Evolutionary conservation across 2,113 vertebrate species (phyloP), one percentile per base, ranked within the genome.

Genomic region (Macrotis lagotis): DNA sequence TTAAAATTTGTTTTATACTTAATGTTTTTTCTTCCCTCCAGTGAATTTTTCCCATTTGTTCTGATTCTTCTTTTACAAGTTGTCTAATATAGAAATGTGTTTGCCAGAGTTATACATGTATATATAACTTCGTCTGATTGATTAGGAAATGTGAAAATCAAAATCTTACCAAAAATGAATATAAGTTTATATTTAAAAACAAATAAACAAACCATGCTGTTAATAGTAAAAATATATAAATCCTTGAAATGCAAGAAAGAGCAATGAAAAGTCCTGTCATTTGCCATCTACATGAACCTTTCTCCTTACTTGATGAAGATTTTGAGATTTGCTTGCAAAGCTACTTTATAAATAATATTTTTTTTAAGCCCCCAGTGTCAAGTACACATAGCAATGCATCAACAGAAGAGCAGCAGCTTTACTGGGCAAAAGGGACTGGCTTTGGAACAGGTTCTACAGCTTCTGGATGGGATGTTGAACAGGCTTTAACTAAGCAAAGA

Each of bases 371-470:
- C 0, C 99, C 99, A 98, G 99, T 99, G 31, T 99, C 99, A 95
- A 99, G 98, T 96, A 99, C 99, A 50, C 99, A 99, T 89, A 99
- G 98, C 48, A 99, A 97, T 25, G 98, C 99, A 16, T 99, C 99
- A 95, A 98, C 99, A 93, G 99, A 99, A 98, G 99, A 99, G 92
- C 99, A 99, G 97, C 99, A 99, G 97, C 97, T 99, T 22, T 99
- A 99, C 96, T 99, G 99, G 99, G 99, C 99, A 83, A 99, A 99
- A 97, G 99, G 99, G 88, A 99, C 99, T 22, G 99, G 99, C 90
- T 99, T 99, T 97, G 99, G 99, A 48, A 99, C 99, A 10, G 99
- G 99, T 89, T 99, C 99, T 90, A 99, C 99, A 51, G 99, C 99
- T 19, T 99, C 99, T 19, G 99, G 99, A 50, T 99, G 99, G 99